Percentiles rank a stretch among this genome's conserved stretches.
phyloP scores from a whole-genome alignment of 37 sponge, comb jelly and placozoan species.

The Tethya wilhelma region DNA sequence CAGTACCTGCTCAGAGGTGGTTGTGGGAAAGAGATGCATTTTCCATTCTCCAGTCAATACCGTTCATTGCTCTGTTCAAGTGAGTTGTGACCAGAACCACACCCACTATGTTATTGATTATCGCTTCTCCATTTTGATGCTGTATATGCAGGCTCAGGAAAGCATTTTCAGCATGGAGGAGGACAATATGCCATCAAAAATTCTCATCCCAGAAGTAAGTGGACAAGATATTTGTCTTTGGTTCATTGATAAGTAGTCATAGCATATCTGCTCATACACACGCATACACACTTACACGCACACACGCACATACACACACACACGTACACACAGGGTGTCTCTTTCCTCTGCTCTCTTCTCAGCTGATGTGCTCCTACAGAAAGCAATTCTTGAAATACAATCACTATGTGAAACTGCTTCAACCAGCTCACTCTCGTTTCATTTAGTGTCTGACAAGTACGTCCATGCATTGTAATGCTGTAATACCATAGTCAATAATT shows the following conservation, averaged over 20 bases:
- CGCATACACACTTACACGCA: too few relatives aligned
- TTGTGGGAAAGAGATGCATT: constrained; percentile 57
- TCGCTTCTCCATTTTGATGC: background rate
- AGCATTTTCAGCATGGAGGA: constrained; percentile 39
- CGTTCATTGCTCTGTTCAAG: constrained; percentile 33
- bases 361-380: constrained; percentile 6
- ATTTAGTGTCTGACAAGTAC: background rate
- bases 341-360: background rate
- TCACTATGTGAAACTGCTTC: constrained; percentile 9
- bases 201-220: background rate
- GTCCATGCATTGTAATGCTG: background rate
- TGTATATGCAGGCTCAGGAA: constrained; percentile 28
- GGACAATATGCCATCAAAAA: constrained; percentile 8
- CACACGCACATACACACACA: too few relatives aligned
- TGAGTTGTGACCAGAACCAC: background rate
- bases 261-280: too few relatives aligned
- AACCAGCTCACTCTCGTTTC: background rate
- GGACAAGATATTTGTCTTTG: background rate
- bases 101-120: background rate
- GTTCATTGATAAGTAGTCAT: background rate
- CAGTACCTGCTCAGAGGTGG: constrained; percentile 40
- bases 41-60: constrained; percentile 17
- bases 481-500: background rate
- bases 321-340: background rate
- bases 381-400: constrained; percentile 9